phyloP scores from a whole-genome alignment of 2,888 invertebrate species.

The Dasysyrphus albostriatus region DNA sequence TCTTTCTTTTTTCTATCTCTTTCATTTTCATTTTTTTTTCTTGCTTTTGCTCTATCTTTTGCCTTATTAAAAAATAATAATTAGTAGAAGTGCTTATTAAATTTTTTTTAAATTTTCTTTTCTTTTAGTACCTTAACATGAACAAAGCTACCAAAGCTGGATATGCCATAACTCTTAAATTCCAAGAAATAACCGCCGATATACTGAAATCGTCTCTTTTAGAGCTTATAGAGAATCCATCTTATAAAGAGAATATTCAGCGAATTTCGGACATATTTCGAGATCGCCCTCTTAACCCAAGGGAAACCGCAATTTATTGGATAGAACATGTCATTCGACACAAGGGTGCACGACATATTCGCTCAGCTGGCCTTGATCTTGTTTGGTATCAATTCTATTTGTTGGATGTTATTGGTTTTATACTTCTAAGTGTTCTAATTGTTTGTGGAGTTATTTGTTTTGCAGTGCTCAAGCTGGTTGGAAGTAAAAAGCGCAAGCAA shows the following conservation, averaged over 20 bases:
- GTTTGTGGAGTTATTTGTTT: conserved; percentile 75
- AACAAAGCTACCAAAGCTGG: conserved; percentile 81
- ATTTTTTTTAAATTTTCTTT: conserved; percentile 40
- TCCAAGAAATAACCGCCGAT: conserved; percentile 80
- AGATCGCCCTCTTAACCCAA: conserved; percentile 81
- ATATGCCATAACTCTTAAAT: conserved; percentile 81
- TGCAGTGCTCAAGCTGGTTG: neutral
- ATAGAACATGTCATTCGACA: conserved; percentile 83
- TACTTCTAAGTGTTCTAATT: conserved; percentile 1
- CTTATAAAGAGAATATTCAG: conserved; percentile 80
- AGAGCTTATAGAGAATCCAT: conserved; percentile 82
- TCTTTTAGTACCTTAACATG: conserved; percentile 81
- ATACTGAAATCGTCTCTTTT: conserved; percentile 79
- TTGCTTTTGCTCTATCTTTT: too few relatives aligned
- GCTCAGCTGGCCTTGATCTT: conserved; percentile 81
- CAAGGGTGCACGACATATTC: conserved; percentile 82
- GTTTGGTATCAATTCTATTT: conserved; percentile 82
- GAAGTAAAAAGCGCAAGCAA: neutral
- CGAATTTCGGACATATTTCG: conserved; percentile 81
- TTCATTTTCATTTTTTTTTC: too few relatives aligned
- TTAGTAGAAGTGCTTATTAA: too few relatives aligned
- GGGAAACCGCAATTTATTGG: conserved; percentile 83
- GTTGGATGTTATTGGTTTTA: conserved; percentile 80
- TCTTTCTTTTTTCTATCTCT: too few relatives aligned
- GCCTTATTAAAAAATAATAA: too few relatives aligned